Evolutionary conservation across 2,888 invertebrate genomes (phyloP), one percentile per base, ranked within the genome.

Genomic region (Calliphora vomitoria): DNA sequence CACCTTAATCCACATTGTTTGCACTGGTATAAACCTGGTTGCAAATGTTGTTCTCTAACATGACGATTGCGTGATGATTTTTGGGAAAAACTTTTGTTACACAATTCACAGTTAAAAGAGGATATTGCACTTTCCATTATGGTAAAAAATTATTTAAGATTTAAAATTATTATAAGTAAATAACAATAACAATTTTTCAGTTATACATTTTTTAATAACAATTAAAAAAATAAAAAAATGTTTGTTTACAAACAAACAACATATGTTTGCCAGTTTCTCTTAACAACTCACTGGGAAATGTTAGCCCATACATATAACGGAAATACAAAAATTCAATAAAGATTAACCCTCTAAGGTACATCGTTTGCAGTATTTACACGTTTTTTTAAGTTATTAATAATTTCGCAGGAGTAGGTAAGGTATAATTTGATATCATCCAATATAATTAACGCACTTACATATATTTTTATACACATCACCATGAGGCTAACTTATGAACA

Each of bases 51-150:
- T 60, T 90, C 71, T 44, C 80, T 81, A n/a, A 89, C 89, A 76
- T 92, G 91, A 0, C 91, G 89, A 6, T 89, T 88, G 15, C 90
- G 71, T 0, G 91, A 90, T 0, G 91, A 89, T 64, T 89, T 90
- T 68, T 90, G 91, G 0, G 89, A 88, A 62, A 91, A 91, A n/a
- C 74, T 47, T 76, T 90, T 89, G 0, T 82, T 41, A 20, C 91
- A 91, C 35, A 89, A 20, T n/a, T 85, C 71, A 44, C 85, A 85
- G 8, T 38, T 38, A 58, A 35, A 47, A 1, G 3, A 18, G 5
- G 41, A 4, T 11, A 3, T 11, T 31, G 3, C 10, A 11, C 3
- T 53, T 35, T 64, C 81, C 81, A 81, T 71, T 38, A 55, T 60
- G 0, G 6, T 15, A 20, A 18, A n/a, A 8, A n/a, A 38, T n/a